These are phyloP conservation scores for Tachuris rubrigastra DNA, from an alignment of 2,113 vertebrate genomes.

Conservation along the genomic window DNA sequence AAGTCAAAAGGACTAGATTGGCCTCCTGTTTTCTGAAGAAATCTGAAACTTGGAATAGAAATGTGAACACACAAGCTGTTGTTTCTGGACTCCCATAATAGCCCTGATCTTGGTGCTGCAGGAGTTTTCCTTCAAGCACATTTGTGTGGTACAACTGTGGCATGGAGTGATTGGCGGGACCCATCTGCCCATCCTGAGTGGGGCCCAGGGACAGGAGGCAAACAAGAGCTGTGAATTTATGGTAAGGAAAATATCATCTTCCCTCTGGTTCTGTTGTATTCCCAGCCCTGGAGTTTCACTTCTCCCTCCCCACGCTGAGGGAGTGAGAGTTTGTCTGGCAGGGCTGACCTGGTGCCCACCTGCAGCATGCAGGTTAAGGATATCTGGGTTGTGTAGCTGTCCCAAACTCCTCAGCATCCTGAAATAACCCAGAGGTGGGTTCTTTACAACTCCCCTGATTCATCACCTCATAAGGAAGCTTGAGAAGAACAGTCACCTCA, in stretches of 20 bases:
- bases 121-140: not conserved
- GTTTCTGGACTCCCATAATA: slow-evolving; percentile 1
- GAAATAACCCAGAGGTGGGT: not conserved
- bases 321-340: not conserved
- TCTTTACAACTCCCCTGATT: not conserved
- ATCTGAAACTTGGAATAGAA: slow-evolving; percentile 5
- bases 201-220: not conserved
- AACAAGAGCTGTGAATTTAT: not conserved
- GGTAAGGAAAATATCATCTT: not conserved
- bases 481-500: not conserved
- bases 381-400: not conserved
- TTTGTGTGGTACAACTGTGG: slow-evolving; percentile 22
- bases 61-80: slow-evolving; percentile 44
- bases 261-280: not conserved
- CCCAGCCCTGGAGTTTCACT: not conserved
- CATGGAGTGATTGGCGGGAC: not conserved
- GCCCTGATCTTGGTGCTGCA: not conserved
- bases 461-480: not conserved
- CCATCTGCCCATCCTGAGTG: not conserved
- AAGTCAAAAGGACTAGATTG: not conserved
- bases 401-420: not conserved
- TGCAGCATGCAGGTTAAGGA: not conserved
- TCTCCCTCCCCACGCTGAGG: not conserved
- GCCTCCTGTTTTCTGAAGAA: slow-evolving; percentile 17
- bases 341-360: not conserved